Evolutionary conservation across 2,888 invertebrate genomes (phyloP).

Genomic region (Diloba caeruleocephala): DNA sequence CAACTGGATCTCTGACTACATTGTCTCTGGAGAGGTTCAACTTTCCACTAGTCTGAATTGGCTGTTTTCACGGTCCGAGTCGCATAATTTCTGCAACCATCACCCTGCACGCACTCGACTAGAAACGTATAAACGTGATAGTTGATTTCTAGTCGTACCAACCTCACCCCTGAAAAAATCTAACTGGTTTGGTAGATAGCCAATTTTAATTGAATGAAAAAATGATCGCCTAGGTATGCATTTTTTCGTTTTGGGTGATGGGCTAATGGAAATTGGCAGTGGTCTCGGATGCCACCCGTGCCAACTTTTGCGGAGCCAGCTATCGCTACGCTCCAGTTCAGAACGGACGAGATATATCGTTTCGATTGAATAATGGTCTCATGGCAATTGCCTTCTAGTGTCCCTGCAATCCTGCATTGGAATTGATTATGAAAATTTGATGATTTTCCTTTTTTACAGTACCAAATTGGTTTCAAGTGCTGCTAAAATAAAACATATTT

Average conservation of each 20-base stretch:
- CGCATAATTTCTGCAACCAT: no score
- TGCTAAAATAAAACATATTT: slow-evolving; percentile 6
- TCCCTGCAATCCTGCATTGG: slow-evolving; percentile 66
- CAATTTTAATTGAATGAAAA: slow-evolving; percentile 89
- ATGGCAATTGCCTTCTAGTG: slow-evolving; percentile 79
- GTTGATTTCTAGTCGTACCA: slow-evolving; percentile 19
- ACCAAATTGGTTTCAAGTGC: not conserved
- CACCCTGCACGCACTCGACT: no score
- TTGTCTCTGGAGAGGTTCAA: no score
- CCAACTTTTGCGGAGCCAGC: slow-evolving; percentile 88
- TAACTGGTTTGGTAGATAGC: slow-evolving; percentile 80
- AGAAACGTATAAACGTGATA: no score
- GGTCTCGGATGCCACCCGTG: slow-evolving; percentile 83
- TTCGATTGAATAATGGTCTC: slow-evolving; percentile 87
- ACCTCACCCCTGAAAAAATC: slow-evolving; percentile 59
- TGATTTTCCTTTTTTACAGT: slow-evolving; percentile 34
- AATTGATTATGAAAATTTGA: slow-evolving; percentile 74
- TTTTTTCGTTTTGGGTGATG: slow-evolving; percentile 89
- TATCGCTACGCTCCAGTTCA: slow-evolving; percentile 85
- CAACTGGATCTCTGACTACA: no score
- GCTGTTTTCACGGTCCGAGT: no score
- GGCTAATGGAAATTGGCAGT: slow-evolving; percentile 89
- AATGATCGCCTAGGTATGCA: slow-evolving; percentile 88
- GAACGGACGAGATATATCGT: slow-evolving; percentile 83
- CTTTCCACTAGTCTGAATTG: no score